Evolutionary conservation across 2,113 vertebrate species (phyloP), one percentile per base, ranked within the genome.

Genomic region (Nibea albiflora): DNA sequence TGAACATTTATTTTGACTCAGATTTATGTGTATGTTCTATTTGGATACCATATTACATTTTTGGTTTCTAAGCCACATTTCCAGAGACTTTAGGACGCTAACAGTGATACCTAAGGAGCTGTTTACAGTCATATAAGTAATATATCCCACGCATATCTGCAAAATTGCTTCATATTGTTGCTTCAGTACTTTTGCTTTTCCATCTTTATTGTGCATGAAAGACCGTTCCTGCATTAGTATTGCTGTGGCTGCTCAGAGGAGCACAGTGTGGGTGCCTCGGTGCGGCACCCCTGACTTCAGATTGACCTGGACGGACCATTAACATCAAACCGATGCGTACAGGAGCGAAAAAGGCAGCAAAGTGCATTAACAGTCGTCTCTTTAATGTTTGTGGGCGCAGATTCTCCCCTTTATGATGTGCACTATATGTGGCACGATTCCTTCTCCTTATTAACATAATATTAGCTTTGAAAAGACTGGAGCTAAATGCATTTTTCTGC

Each of bases 381-480:
- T 92, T 92, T 81, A 85, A 87, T 85, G 84, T 83, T 75, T 75
- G 78, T 77, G 70, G 86, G 74, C 39, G 71, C 85, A 79, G 84
- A 84, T 85, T 91, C 69, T 83, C 88, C 67, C 83, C 90, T 89
- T 89, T 84, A 80, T 78, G 42, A 85, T 84, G 80, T 71, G 74
- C 80, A 74, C 82, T 85, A 76, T 73, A 73, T 73, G 72, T 80
- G 20, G 24, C 71, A 66, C 47, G 68, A 70, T 72, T 85, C 76
- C 70, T 84, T 78, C 52, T 66, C 71, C 85, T 90, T 89, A 91
- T 93, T 94, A 93, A 92, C 94, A 92, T 93, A 92, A 93, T 91
- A 90, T 90, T 88, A 87, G 81, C 76, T 93, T 87, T 87, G 76
- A 89, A 88, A 83, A 80, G 78, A 68, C 74, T 46, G 76, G 76